Evolutionary conservation across 1,140 invertebrate species (phyloP), one percentile per base, ranked within the genome.

Genomic region (Zelostemma sp.): DNA sequence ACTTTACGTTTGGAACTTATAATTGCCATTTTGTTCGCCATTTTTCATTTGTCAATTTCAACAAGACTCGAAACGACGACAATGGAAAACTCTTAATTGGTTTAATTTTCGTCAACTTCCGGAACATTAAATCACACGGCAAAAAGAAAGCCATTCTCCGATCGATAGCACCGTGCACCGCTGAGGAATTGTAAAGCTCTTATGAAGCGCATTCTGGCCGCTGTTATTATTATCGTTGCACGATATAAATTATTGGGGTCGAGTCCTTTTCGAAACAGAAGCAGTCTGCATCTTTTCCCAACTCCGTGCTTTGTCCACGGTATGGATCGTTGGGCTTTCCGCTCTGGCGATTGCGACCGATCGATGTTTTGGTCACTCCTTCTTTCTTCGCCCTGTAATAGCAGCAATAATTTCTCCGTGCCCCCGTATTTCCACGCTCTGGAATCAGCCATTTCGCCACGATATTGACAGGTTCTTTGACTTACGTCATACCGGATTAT

Each of bases 271-370:
- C 48, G 57, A 51, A 58, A 53, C 58, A 58, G 54, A 49, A 62
- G 55, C 49, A 41, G 53, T 53, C 57, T 65, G 58, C 50, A 66
- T 71, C 61, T 67, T 61, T 66, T 61, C 50, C 45, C 38, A 54
- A 31, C 31, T 48, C 8, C 6, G 33, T 31, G 28, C 48, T 31
- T 38, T 47, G 45, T 50, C 47, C 48, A 25, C 40, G 35, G 18
- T 38, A 73, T 57, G 68, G 61, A 68, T 68, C 66, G 67, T 68
- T 68, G 57, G 43, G 12, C 57, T 62, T 73, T 75, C 62, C 66
- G 51, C 62, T 67, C 33, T 46, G 65, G 57, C 61, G 63, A 73
- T 73, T 38, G 58, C 54, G 18, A 48, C 15, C 65, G 40, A 58
- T 68, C 58, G 48, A 62, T 62, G 43, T 18, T 31, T 54, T 35